These are phyloP conservation scores for Deroptyus accipitrinus DNA, from an alignment of 2,113 vertebrate species.

Conservation along the genomic window DNA sequence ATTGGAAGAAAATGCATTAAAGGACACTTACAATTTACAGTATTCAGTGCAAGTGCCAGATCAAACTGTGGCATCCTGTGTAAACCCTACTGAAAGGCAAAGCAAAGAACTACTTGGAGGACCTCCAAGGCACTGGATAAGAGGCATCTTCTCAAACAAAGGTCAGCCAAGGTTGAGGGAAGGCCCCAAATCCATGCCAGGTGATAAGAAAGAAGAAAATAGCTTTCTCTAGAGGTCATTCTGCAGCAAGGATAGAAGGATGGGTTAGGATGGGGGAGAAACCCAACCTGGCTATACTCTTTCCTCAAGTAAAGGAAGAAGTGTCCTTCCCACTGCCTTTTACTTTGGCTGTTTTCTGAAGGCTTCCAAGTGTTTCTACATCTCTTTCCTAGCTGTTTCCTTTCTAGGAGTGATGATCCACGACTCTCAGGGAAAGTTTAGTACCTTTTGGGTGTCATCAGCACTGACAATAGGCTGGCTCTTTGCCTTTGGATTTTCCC, in stretches of 20 bases:
- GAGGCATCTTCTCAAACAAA: neutral
- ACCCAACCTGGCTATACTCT: neutral
- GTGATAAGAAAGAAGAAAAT: neutral
- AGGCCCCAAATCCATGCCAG: neutral
- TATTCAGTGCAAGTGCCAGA: neutral
- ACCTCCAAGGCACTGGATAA: neutral
- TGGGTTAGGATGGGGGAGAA: neutral
- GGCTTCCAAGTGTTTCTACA: neutral
- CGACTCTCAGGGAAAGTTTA: neutral
- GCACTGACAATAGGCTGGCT: neutral
- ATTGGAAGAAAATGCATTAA: neutral
- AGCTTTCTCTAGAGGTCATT: neutral
- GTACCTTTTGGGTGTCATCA: neutral
- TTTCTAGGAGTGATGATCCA: neutral
- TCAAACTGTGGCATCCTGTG: neutral
- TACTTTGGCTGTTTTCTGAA: neutral
- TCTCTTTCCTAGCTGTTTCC: neutral
- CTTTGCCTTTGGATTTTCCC: neutral
- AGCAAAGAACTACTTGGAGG: neutral
- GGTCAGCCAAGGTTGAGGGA: neutral
- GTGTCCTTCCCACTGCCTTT: neutral
- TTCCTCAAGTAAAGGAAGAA: neutral
- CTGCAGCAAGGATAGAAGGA: neutral
- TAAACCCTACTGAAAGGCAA: neutral
- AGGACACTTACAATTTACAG: neutral